Percentiles rank a stretch among this genome's conserved stretches.
Conservation (phyloP, 1,140 invertebrate species). For the Pentalonia nigronervosa region DNA sequence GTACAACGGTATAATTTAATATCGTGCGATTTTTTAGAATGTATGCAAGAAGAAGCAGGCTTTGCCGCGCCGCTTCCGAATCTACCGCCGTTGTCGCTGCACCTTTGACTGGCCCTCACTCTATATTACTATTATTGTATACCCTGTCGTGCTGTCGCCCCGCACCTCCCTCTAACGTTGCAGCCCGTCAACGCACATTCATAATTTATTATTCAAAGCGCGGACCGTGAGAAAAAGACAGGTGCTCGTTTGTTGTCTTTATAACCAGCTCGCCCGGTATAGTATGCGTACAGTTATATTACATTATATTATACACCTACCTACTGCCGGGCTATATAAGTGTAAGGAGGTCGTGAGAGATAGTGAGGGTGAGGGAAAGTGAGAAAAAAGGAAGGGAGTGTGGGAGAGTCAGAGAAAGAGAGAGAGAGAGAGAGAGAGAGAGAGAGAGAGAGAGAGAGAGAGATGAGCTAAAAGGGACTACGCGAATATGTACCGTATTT, state of each 20-base stretch:
- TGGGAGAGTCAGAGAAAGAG: too few relatives aligned
- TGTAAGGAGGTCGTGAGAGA: background rate
- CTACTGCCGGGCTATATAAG: background rate
- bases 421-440: too few relatives aligned
- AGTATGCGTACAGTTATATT: background rate
- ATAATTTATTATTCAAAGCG: slow-evolving; percentile 47
- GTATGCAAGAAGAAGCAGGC: background rate
- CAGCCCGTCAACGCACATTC: background rate
- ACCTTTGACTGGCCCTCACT: background rate
- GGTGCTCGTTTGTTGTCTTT: slow-evolving; percentile 47
- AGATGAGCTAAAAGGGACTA: background rate
- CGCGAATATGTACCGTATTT: background rate
- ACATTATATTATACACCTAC: background rate
- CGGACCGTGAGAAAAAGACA: slow-evolving; percentile 40
- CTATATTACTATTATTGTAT: background rate
- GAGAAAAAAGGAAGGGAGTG: too few relatives aligned
- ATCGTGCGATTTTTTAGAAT: background rate
- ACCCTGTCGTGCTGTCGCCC: too few relatives aligned
- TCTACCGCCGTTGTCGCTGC: too few relatives aligned
- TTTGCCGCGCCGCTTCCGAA: background rate
- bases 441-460: too few relatives aligned
- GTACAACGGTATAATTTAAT: background rate
- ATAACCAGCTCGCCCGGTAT: slow-evolving; percentile 19
- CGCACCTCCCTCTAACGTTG: too few relatives aligned
- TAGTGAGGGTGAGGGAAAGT: too few relatives aligned